Percentiles rank a stretch among this genome's conserved stretches.
Conservation (phyloP, 2,113 vertebrate species). For the Erpornis zantholeuca region DNA sequence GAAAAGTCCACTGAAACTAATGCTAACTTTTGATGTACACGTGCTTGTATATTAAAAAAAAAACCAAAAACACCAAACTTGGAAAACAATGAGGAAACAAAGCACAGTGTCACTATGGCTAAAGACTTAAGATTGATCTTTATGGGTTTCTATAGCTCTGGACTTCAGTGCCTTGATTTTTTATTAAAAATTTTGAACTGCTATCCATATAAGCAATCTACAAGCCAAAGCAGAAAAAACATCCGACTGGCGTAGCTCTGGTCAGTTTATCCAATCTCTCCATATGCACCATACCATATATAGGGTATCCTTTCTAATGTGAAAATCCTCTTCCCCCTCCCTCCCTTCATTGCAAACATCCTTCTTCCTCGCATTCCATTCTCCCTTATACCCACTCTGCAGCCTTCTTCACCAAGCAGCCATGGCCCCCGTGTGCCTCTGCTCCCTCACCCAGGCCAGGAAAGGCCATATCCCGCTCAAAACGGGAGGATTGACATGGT, state of each 20-base stretch:
- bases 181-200: background rate
- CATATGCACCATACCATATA: background rate
- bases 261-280: background rate
- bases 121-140: background rate
- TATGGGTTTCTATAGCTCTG: background rate
- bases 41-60: background rate
- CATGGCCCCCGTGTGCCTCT: background rate
- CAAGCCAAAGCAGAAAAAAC: background rate
- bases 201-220: background rate
- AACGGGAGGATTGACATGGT: rapidly evolving
- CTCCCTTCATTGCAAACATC: conserved; percentile 14
- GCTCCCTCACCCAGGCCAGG: background rate
- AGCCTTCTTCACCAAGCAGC: background rate
- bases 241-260: background rate
- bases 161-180: background rate
- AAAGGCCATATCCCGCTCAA: rapidly evolving
- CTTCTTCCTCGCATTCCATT: background rate
- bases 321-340: background rate
- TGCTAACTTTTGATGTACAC: background rate
- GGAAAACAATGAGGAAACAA: background rate
- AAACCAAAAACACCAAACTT: too few species aligned
- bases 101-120: background rate
- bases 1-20: background rate
- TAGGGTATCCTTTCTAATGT: background rate
- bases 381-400: background rate